phyloP scores from a whole-genome alignment of 2,797 vertebrate species.

The Siniperca scherzeri region DNA sequence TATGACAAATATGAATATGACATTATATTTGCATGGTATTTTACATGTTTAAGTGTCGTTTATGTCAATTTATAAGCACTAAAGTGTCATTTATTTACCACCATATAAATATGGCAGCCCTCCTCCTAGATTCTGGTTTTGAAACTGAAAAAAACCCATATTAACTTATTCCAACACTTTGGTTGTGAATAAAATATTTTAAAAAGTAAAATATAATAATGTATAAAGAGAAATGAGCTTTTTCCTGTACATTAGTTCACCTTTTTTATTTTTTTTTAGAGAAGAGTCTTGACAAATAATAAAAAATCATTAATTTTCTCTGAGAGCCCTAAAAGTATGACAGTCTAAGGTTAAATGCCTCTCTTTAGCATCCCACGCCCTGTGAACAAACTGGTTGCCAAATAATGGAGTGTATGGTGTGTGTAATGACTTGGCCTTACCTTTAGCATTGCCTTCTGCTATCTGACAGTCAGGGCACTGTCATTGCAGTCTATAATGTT shows the following conservation, averaged over 20 bases:
- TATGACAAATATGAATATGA: neutral
- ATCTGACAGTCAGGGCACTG: neutral
- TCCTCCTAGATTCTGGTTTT: neutral
- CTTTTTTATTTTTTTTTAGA: neutral
- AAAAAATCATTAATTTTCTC: neutral
- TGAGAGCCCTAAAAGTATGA: too few relatives aligned
- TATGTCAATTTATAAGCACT: neutral
- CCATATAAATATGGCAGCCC: neutral
- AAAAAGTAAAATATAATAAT: neutral
- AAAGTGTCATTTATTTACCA: neutral
- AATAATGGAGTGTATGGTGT: neutral
- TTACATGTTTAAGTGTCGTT: neutral
- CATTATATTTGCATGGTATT: neutral
- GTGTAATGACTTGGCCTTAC: neutral
- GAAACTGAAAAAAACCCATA: neutral
- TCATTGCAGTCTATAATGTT: too few relatives aligned
- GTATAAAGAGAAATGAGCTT: too few relatives aligned
- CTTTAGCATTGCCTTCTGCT: neutral
- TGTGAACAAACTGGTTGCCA: neutral
- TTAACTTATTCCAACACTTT: neutral
- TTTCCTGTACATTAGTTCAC: too few relatives aligned
- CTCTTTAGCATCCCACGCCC: neutral
- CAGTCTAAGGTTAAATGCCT: neutral
- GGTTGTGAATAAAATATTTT: neutral
- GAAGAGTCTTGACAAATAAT: neutral